These are phyloP conservation scores for Phyllostomus discolor DNA, from an alignment of 2,113 vertebrate genomes.

Conservation along the genomic window DNA sequence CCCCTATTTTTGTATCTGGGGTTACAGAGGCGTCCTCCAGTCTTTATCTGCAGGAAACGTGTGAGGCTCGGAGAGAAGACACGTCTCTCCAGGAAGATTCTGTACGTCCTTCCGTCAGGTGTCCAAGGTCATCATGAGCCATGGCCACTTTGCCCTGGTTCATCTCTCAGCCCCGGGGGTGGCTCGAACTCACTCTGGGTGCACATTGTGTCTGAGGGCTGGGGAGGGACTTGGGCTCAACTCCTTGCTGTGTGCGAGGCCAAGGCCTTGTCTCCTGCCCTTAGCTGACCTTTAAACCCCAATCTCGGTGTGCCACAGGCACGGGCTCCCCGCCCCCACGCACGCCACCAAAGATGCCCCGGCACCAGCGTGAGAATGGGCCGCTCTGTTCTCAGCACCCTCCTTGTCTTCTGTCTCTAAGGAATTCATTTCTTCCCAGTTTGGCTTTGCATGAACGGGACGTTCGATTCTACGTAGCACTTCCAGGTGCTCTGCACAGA, in stretches of 20 bases:
- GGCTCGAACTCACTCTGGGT: background rate
- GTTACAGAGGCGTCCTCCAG: background rate
- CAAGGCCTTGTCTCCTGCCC: background rate
- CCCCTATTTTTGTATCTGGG: background rate
- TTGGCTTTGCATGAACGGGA: background rate
- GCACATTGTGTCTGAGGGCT: rapidly evolving
- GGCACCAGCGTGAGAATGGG: background rate
- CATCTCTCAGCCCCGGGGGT: background rate
- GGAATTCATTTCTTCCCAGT: background rate
- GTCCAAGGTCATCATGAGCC: background rate
- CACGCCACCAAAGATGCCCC: background rate
- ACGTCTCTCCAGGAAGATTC: background rate
- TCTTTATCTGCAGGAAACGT: background rate
- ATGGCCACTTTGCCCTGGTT: background rate
- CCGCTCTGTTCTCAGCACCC: background rate
- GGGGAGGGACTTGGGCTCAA: background rate
- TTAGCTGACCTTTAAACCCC: background rate
- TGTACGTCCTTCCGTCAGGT: background rate
- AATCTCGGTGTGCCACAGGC: background rate
- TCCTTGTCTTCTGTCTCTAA: background rate
- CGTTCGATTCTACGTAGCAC: background rate
- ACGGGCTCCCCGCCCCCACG: too few species aligned
- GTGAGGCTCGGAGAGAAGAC: background rate
- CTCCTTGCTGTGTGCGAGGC: background rate
- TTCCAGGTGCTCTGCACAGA: background rate